phyloP scores from a whole-genome alignment of 2,797 vertebrate species.

The Huso huso region DNA sequence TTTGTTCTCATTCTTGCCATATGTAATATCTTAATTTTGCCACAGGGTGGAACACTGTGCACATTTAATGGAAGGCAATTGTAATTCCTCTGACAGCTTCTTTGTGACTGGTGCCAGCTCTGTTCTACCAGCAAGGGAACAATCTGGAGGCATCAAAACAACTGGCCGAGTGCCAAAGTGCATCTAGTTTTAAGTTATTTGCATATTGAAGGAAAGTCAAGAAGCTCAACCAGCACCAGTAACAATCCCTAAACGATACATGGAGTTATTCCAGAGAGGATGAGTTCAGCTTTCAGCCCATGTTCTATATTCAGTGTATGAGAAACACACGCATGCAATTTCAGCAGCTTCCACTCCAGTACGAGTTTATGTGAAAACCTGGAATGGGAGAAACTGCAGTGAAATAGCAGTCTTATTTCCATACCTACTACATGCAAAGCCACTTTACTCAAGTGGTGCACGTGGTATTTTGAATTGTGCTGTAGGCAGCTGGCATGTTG shows the following conservation, averaged over 20 bases:
- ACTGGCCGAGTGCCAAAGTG: constrained; percentile 23
- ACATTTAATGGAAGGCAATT: constrained; percentile 42
- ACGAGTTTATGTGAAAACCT: not conserved
- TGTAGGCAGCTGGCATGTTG: too few relatives aligned
- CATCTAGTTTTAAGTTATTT: constrained; percentile 18
- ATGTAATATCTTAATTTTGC: constrained; percentile 70
- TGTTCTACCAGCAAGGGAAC: constrained; percentile 29
- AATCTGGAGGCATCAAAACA: constrained; percentile 29
- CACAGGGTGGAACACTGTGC: constrained; percentile 62
- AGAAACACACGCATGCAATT: constrained; percentile 22
- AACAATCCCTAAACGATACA: not conserved
- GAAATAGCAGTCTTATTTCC: too few relatives aligned
- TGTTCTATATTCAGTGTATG: too few relatives aligned
- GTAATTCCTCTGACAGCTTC: constrained; percentile 31
- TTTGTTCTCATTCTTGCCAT: constrained; percentile 35
- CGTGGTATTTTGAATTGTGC: too few relatives aligned
- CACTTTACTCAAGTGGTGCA: too few relatives aligned
- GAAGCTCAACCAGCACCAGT: not conserved
- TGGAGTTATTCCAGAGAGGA: constrained; percentile 22
- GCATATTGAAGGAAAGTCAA: constrained; percentile 1
- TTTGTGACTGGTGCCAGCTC: constrained; percentile 29
- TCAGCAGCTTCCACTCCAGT: constrained; percentile 24
- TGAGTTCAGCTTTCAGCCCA: too few relatives aligned
- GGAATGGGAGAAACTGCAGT: too few relatives aligned
- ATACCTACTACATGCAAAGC: too few relatives aligned